Base-by-base conservation (phyloP, 1,140 invertebrate genomes). In the Chironomus tepperi region DNA sequence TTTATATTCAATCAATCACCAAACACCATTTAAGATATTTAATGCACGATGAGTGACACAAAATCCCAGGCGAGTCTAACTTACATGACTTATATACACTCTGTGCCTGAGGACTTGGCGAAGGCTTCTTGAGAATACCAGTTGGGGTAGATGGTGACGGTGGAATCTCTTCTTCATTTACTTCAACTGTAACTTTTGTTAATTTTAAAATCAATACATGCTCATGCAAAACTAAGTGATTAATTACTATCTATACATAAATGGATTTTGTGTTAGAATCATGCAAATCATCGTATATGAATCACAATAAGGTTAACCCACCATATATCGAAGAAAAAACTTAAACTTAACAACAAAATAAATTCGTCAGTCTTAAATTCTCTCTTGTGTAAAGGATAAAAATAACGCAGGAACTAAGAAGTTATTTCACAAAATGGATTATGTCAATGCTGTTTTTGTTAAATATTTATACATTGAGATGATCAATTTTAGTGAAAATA, bases 101-200 rank as follows among this genome's bases (percentile, higher is more conserved):
- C 8, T 57, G 47, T n/a, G 9, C 12, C n/a, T 57, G 47, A 2
- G 16, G 65, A 21, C 16, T 70, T 18, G 5, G 1, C 5, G 24
- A 34, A 34, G 65, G 65, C 19, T 70, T 70, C 65, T 70, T 70
- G 7, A 70, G 65, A 70, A 70, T 70, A 70, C 65, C 65, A 70
- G n/a, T 9, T 19, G 65, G 65, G 0, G 65, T 18, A 7, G 65
- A 18, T 8, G 64, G 64, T 18, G 64, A 16, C n/a, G 64, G 16
- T 10, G 65, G 65, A 18, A 70, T 21, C 9, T 70, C n/a, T 67
- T 67, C 19, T 18, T 70, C 16, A 70, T 19, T 21, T 18, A 19
- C 18, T 70, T 19, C 18, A 57, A 57, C 47, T 57, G 15, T 47
- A 57, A 57, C 10, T 57, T 57, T 34, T 34, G 24, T 57, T n/a